Evolutionary conservation across 2,888 invertebrate genomes (phyloP), one percentile per base, ranked within the genome.

Genomic region (Mystacides longicornis): DNA sequence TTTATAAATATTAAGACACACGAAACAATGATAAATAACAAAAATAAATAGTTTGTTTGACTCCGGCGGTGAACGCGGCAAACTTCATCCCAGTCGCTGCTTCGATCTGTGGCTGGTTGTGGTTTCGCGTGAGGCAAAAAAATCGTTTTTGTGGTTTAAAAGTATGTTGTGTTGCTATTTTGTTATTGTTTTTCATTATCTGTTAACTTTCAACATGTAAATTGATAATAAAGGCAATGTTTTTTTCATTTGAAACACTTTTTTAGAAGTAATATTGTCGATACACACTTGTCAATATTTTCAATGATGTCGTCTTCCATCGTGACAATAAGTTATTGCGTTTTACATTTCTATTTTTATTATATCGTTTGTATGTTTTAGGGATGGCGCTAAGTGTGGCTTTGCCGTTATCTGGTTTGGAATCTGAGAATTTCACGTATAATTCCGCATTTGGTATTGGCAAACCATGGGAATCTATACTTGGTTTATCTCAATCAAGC

Each of bases 301-400:
- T 56, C 48, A 43, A 52, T 33, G 22, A 56, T 22, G 49, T 52
- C 27, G n/a, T n/a, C n/a, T n/a, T n/a, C 49, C 49, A 33, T 22
- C 52, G 56, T 37, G 52, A 52, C 56, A 31, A 56, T 56, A 49
- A 56, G 27, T 22, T 42, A 45, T 46, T 49, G 48, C 46, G 43
- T 45, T 20, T 43, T 49, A 49, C 43, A 23, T 43, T 49, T 22
- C 21, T 45, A 49, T 49, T 49, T 43, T 49, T 22, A 23, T 31
- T 49, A 4, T 45, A 21, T 42, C 42, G 18, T 20, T 18, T 51
- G 19, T 31, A 22, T 43, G 31, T 67, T 75, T 49, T 75, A 76
- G 77, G 72, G 69, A 82, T 81, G 81, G 81, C 81, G 70, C 70
- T 83, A 67, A 76, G 80, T 67, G 75, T 82, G 69, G 81, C 81